Conservation (phyloP, 2,888 invertebrate genomes). For the Calliphora vomitoria region DNA sequence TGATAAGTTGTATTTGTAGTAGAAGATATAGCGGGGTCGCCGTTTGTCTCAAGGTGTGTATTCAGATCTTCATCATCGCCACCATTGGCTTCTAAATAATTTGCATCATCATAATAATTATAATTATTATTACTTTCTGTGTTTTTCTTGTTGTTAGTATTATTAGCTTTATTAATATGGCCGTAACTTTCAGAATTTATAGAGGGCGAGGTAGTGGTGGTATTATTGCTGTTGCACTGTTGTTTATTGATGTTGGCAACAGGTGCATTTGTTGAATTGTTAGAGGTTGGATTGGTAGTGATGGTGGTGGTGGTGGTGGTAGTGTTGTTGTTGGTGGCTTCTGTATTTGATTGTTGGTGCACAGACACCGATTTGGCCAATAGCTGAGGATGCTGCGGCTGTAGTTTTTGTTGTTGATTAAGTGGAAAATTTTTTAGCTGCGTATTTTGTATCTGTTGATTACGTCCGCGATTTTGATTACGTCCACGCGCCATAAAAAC, state of each 20-base stretch:
- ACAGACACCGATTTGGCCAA: conserved; percentile 55
- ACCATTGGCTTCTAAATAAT: conserved; percentile 57
- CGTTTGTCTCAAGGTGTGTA: conserved; percentile 82
- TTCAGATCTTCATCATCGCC: conserved; percentile 39
- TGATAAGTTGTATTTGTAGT: conserved; percentile 79
- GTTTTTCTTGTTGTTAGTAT: conserved; percentile 48
- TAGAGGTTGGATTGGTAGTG: conserved; percentile 61
- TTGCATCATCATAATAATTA: conserved; percentile 53
- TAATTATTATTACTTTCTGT: conserved; percentile 36
- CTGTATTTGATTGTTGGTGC: conserved; percentile 68
- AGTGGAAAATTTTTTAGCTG: conserved; percentile 73
- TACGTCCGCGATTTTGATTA: conserved; percentile 82
- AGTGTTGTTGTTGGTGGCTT: conserved; percentile 49
- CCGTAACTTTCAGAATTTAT: conserved; percentile 73
- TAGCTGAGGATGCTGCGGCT: conserved; percentile 71
- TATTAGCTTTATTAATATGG: conserved; percentile 70
- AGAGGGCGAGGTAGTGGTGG: conserved; percentile 73
- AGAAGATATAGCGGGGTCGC: conserved; percentile 78
- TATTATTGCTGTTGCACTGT: conserved; percentile 47
- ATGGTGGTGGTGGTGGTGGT: conserved; percentile 63
- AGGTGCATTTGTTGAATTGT: conserved; percentile 75
- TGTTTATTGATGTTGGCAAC: conserved; percentile 71
- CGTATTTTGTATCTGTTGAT: conserved; percentile 76
- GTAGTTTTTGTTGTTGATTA: conserved; percentile 54
- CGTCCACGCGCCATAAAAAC: conserved; percentile 85